Evolutionary conservation across 2,797 vertebrate genomes (phyloP), one percentile per base, ranked within the genome.

Genomic region (Triplophysa bombifrons): DNA sequence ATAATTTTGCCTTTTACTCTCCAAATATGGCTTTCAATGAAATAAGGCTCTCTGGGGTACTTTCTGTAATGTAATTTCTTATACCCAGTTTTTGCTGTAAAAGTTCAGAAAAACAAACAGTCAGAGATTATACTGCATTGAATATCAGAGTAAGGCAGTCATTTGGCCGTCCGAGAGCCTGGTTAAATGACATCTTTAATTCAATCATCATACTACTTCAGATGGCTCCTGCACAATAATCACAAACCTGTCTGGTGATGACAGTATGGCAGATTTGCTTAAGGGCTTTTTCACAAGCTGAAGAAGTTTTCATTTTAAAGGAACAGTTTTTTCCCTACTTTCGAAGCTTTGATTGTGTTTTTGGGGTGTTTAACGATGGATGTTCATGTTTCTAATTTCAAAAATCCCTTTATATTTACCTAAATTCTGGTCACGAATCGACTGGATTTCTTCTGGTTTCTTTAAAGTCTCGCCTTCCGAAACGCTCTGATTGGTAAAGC

Each of bases 181-280:
- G 60, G 50, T 61, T 30, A 80, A 73, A 56, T 56, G 1, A 46
- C 12, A 51, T 19, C 71, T 76, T 58, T 76, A 72, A 58, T 65
- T 20, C 67, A 27, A 13, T 25, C 1, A 10, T 22, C 56, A 50
- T 25, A 53, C 44, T 51, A 67, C 22, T 25, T 77, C 69, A 77
- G 63, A 73, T 82, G 63, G 27, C 63, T 68, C 67, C 74, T 73
- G 53, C 16, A 46, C 53, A 9, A 14, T 61, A 27, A 60, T 48
- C 65, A 41, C 25, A 72, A 72, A 76, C 27, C 16, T 76, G 34
- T 65, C 25, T 80, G 51, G 13, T 41, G 17, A 27, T 67, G 68
- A 73, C 38, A 56, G 50, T 34, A 46, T 69, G 55, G 17, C 38
- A 56, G 30, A 38, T 30, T 76, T 25, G 61, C 61, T 60, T 64